Conservation (phyloP, 1,140 invertebrate species). For the Cotesia glomerata region DNA sequence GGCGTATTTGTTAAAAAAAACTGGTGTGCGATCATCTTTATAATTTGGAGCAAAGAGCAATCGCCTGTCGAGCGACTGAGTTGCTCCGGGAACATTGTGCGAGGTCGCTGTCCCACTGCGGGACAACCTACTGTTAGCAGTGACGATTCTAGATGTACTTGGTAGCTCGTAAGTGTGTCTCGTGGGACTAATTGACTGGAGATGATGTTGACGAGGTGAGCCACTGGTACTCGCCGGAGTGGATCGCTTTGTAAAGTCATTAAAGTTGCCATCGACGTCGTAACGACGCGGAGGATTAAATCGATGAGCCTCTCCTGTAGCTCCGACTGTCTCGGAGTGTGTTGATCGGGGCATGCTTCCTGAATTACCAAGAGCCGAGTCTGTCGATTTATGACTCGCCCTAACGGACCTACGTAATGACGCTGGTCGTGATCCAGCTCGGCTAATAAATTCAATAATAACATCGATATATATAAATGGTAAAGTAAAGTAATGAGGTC, state of each 20-base stretch:
- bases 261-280: constrained; percentile 3
- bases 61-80: constrained; percentile 60
- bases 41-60: constrained; percentile 46
- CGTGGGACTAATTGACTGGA: constrained; percentile 5
- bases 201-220: constrained; percentile 9
- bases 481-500: no score
- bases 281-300: constrained; percentile 18
- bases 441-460: constrained; percentile 34
- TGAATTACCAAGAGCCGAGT: constrained; percentile 64
- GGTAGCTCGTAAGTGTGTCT: constrained; percentile 16
- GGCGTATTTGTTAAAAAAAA: constrained; percentile 77
- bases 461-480: background rate
- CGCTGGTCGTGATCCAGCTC: constrained; percentile 56
- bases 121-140: background rate
- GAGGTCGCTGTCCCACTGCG: background rate
- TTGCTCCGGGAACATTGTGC: constrained; percentile 30
- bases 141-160: constrained; percentile 19
- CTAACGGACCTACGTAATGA: constrained; percentile 72
- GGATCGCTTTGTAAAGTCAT: constrained; percentile 12
- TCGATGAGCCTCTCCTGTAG: constrained; percentile 33
- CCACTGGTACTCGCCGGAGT: constrained; percentile 11
- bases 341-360: constrained; percentile 66
- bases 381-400: constrained; percentile 73
- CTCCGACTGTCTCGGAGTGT: constrained; percentile 66
- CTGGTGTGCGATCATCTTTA: constrained; percentile 64